phyloP scores from a whole-genome alignment of 37 sponge, comb jelly and placozoan species.

The Tethya wilhelma region DNA sequence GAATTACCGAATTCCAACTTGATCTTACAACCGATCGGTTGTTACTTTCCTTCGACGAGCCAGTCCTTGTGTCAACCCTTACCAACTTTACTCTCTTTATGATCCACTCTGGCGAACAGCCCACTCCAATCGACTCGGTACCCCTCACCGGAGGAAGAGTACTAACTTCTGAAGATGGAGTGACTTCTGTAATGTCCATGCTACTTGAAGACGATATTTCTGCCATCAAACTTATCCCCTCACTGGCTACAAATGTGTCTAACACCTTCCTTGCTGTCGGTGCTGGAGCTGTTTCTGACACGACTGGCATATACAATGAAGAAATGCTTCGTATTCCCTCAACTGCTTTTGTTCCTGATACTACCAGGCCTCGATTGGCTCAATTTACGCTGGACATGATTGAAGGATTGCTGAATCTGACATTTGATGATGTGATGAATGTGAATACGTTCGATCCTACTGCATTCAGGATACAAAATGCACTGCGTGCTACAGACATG shows the following conservation, averaged over 20 bases:
- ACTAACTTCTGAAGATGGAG: conserved; percentile 61
- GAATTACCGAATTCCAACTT: conserved; percentile 67
- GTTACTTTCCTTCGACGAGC: conserved; percentile 83
- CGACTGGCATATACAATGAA: conserved; percentile 46
- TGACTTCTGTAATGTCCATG: conserved; percentile 46
- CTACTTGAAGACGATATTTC: conserved; percentile 60
- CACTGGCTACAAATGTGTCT: conserved; percentile 46
- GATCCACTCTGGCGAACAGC: conserved; percentile 39
- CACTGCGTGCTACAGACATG: conserved; percentile 5
- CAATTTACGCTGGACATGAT: conserved; percentile 78
- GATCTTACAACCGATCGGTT: conserved; percentile 70
- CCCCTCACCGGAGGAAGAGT: conserved; percentile 68
- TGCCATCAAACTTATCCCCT: conserved; percentile 53
- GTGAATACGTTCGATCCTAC: conserved; percentile 65
- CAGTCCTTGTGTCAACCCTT: conserved; percentile 72
- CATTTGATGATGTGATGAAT: conserved; percentile 87
- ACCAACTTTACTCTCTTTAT: conserved; percentile 64
- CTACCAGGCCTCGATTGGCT: conserved; percentile 69
- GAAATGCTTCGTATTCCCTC: conserved; percentile 39
- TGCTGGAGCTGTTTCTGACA: conserved; percentile 66
- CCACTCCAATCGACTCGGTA: conserved; percentile 1
- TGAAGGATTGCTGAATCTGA: conserved; percentile 72
- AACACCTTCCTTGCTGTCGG: conserved; percentile 74
- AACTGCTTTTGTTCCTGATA: conserved; percentile 60
- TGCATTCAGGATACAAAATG: conserved; percentile 81